Evolutionary conservation across 2,888 invertebrate species (phyloP).

Genomic region (Trichopria drosophilae): DNA sequence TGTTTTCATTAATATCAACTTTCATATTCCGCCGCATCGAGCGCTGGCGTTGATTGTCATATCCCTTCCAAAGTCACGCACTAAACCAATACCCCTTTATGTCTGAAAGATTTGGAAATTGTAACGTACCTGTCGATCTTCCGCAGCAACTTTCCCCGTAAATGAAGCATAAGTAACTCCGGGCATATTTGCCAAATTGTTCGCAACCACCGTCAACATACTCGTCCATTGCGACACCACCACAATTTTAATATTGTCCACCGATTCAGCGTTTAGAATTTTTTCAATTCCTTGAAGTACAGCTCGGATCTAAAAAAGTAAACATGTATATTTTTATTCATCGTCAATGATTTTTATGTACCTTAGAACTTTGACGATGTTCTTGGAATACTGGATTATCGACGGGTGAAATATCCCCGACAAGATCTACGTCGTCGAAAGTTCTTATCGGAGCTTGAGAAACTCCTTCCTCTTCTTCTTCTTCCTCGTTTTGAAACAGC

Average conservation of each 20-base stretch:
- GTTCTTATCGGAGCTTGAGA: constrained; percentile 2
- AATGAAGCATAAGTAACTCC: constrained; percentile 8
- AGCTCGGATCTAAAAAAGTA: constrained; percentile 18
- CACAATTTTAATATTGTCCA: too few relatives aligned
- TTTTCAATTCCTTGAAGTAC: constrained; percentile 6
- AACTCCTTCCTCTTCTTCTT: background rate
- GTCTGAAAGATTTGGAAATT: too few relatives aligned
- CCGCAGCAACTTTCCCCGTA: constrained; percentile 7
- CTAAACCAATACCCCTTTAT: background rate
- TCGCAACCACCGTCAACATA: constrained; percentile 13
- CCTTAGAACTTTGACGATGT: constrained; percentile 21
- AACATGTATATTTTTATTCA: too few relatives aligned
- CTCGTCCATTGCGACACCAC: constrained; percentile 25
- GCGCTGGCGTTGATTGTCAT: too few relatives aligned
- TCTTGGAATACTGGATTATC: constrained; percentile 20
- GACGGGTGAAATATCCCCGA: constrained; percentile 2
- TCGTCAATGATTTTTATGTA: too few relatives aligned
- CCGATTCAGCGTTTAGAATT: too few relatives aligned
- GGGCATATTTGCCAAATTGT: background rate
- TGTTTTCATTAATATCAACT: too few relatives aligned
- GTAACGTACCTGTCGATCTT: constrained; percentile 26
- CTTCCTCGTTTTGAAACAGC: constrained; percentile 16
- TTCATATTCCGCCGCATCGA: too few relatives aligned
- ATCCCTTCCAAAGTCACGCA: too few relatives aligned
- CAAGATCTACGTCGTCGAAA: constrained; percentile 13